Evolutionary conservation across 2,797 vertebrate genomes (phyloP).

Genomic region (Pitangus sulphuratus): DNA sequence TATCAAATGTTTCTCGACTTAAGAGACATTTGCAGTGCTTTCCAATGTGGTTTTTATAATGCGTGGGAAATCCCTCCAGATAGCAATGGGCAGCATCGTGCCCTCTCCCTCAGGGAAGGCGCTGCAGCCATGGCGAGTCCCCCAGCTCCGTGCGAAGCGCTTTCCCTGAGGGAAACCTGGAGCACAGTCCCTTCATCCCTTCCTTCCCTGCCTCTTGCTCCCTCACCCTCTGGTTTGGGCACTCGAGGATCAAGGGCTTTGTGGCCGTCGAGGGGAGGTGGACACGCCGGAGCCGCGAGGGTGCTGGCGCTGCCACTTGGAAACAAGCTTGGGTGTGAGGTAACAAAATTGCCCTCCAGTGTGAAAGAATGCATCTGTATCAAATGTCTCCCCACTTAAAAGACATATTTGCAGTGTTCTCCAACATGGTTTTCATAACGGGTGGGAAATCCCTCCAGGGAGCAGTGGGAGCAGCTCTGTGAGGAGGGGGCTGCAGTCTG

Average conservation of each 20-base stretch:
- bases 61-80: not conserved
- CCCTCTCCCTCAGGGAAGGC: not conserved
- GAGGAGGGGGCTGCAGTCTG: not conserved
- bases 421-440: fast-evolving
- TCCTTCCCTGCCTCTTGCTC: not conserved
- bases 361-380: fast-evolving
- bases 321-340: not conserved
- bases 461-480: not conserved
- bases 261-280: not conserved
- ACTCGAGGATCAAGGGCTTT: not conserved
- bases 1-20: fast-evolving
- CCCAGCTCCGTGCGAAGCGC: fast-evolving
- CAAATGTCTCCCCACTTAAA: not conserved
- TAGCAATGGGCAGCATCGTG: not conserved
- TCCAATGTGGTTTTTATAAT: fast-evolving
- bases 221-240: not conserved
- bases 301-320: not conserved
- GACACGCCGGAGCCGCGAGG: not conserved
- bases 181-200: too few species aligned
- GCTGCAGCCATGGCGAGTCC: not conserved
- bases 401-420: not conserved
- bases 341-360: not conserved
- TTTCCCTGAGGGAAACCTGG: not conserved
- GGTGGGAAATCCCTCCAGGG: fast-evolving
- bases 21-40: not conserved